Base-by-base conservation (phyloP, 2,797 vertebrate genomes). In the Kryptolebias ocellatus region DNA sequence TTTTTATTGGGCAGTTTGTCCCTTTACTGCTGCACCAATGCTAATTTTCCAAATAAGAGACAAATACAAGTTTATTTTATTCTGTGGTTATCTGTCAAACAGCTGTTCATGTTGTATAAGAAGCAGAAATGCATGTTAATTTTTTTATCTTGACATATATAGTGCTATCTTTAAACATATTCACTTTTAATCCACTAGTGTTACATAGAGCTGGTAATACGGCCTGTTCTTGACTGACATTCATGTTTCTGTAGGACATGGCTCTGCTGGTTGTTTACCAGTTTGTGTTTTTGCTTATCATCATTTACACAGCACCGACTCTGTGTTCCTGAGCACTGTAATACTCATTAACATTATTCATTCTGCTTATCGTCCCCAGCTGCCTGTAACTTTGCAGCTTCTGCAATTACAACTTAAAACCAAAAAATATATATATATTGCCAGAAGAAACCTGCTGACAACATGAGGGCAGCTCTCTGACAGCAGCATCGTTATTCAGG, bases 401-500 rank as follows among this genome's bases (percentile, higher is more conserved):
- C 53, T n/a, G 53, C 76, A 88, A 83, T 87, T 81, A 80, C 76
- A 82, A 82, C 58, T 80, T 69, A 53, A 77, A 82, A 63, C 20
- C 67, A 78, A 76, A 5, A 53, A 24, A 18, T 31, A 14, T 1
- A 24, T 11, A 20, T 18, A 49, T 44, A 39, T 76, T 83, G 78
- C 71, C 78, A 63, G 63, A 62, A 57, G 56, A 59, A 70, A 53
- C 20, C 31, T 34, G 74, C 68, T 58, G 60, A 70, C 50, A 67
- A 56, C 67, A 78, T 10, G 64, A 76, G 78, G 59, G 78, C 75
- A 68, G 51, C 3, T 67, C 70, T 80, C 62, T 66, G 53, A 86
- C 64, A 58, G 72, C 60, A 31, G 63, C 44, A 65, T 79, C 60
- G 78, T 86, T 80, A 77, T 78, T 83, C 60, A 80, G 72, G 53